Evolutionary conservation across 2,888 invertebrate genomes (phyloP).

Genomic region (Lithosia quadra): DNA sequence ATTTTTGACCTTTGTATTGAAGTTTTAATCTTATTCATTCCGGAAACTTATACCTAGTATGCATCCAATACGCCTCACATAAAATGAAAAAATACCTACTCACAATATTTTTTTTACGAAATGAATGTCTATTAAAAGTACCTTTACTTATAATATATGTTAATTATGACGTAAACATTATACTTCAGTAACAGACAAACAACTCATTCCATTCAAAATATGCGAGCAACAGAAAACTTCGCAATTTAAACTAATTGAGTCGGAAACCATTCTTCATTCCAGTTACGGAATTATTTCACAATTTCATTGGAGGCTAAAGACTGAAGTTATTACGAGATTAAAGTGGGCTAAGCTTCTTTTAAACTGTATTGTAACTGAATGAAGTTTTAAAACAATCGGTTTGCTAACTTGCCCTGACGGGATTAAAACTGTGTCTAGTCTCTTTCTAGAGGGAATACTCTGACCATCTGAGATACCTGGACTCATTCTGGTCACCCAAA

Average conservation of each 20-base stretch:
- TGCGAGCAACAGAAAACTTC: background rate
- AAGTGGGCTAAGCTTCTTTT: background rate
- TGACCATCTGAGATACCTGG: too few species aligned
- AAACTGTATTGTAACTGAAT: too few species aligned
- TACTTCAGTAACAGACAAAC: background rate
- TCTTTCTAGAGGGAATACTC: too few species aligned
- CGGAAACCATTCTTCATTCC: constrained; percentile 3
- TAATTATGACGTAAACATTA: background rate
- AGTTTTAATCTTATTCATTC: too few species aligned
- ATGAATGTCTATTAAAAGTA: background rate
- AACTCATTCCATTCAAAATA: background rate
- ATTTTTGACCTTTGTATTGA: too few species aligned
- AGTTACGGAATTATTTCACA: constrained; percentile 5
- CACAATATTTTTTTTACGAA: background rate
- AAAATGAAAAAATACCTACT: too few species aligned
- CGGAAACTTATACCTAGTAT: too few species aligned
- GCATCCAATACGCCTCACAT: too few species aligned
- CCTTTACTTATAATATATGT: background rate
- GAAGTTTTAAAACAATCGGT: too few species aligned
- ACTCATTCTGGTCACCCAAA: too few species aligned
- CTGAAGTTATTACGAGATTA: background rate
- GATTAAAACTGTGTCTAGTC: too few species aligned
- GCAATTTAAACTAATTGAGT: constrained; percentile 9
- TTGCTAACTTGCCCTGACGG: too few species aligned
- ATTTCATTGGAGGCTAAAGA: background rate